These are phyloP conservation scores for Hippocampus abdominalis DNA, from an alignment of 2,113 vertebrate genomes.

Conservation along the genomic window DNA sequence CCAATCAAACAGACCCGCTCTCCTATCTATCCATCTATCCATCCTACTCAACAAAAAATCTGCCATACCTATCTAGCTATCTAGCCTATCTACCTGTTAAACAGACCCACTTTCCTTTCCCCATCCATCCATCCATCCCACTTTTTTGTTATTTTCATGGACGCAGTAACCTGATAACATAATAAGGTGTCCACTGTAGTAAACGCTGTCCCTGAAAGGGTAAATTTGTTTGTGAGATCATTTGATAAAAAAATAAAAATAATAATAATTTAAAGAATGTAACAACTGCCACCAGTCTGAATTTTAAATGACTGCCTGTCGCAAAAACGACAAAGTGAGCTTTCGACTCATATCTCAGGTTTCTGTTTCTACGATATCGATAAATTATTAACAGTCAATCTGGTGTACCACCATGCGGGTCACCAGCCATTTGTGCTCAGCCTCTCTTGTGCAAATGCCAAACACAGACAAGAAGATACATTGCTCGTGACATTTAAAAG, in stretches of 20 bases:
- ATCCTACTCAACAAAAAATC: no score
- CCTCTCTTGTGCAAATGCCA: slow-evolving; percentile 35
- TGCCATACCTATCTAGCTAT: no score
- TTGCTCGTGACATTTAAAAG: slow-evolving; percentile 63
- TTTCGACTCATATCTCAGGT: neutral
- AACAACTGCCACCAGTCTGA: neutral
- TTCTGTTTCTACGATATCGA: neutral
- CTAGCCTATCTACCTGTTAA: no score
- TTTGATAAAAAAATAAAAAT: no score
- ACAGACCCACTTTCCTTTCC: no score
- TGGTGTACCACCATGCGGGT: neutral
- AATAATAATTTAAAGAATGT: neutral
- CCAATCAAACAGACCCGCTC: no score
- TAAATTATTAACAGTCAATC: neutral
- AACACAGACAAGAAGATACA: slow-evolving; percentile 49
- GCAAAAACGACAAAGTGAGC: neutral
- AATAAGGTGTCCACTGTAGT: no score
- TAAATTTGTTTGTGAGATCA: no score
- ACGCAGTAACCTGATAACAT: no score
- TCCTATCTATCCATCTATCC: no score
- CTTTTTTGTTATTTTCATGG: neutral
- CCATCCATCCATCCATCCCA: neutral
- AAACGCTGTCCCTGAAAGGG: no score
- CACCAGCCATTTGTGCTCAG: slow-evolving; percentile 12
- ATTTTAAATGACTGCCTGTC: neutral